Conservation (phyloP, 2,797 vertebrate genomes). For the Babyrousa celebensis region DNA sequence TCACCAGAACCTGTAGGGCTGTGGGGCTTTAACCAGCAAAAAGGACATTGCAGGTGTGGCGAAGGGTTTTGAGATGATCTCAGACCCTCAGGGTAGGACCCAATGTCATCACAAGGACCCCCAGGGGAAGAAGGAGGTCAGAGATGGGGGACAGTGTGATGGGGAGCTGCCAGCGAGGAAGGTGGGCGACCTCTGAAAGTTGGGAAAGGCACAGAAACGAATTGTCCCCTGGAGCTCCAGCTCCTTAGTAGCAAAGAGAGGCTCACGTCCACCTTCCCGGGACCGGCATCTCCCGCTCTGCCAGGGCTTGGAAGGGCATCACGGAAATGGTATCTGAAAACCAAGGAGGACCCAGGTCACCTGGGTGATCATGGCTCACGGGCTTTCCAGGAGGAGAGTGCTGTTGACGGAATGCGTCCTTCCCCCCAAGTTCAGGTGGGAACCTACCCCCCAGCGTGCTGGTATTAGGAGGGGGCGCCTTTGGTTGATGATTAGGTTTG, state of each 20-base stretch:
- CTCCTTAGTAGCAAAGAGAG: neutral
- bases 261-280: neutral
- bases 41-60: neutral
- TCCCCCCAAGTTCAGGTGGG: neutral
- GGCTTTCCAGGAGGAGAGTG: neutral
- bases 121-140: no score
- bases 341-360: rapidly evolving
- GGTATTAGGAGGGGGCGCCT: neutral
- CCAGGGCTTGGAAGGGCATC: no score
- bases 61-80: neutral
- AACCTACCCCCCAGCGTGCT: rapidly evolving
- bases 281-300: neutral
- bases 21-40: rapidly evolving
- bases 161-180: rapidly evolving
- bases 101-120: neutral
- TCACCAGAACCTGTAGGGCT: rapidly evolving
- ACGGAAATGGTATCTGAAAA: no score
- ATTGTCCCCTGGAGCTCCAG: no score
- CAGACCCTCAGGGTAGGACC: rapidly evolving
- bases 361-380: neutral
- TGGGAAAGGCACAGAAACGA: rapidly evolving
- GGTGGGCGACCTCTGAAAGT: rapidly evolving
- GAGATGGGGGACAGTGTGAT: rapidly evolving
- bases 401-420: rapidly evolving
- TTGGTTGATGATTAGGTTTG: neutral